Conservation (phyloP, 2,888 invertebrate species). For the Margaritifera margaritifera region DNA sequence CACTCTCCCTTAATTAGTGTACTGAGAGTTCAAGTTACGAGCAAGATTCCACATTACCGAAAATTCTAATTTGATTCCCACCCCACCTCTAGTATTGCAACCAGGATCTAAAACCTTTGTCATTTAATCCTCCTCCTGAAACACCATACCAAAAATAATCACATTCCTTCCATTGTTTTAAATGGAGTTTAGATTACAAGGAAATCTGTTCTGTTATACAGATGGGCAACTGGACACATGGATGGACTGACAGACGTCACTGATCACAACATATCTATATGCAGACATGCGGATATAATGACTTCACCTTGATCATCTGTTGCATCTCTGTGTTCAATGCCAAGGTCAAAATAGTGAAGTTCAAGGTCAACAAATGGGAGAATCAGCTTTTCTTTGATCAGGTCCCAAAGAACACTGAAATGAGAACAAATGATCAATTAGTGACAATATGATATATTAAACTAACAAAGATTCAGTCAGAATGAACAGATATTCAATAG, state of each 20-base stretch:
- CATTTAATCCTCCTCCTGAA: no score
- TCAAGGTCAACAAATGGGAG: slow-evolving; percentile 96
- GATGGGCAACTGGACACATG: slow-evolving; percentile 13
- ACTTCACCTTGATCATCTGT: slow-evolving; percentile 86
- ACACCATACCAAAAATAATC: no score
- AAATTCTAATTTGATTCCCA: no score
- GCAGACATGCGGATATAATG: not conserved
- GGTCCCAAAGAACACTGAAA: slow-evolving; percentile 94
- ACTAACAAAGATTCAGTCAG: not conserved
- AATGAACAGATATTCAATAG: no score
- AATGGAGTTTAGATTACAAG: no score
- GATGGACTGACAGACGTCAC: not conserved
- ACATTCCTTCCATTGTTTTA: no score
- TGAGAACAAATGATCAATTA: slow-evolving; percentile 1
- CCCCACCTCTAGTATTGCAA: no score
- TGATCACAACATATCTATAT: not conserved
- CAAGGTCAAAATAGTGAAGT: slow-evolving; percentile 83
- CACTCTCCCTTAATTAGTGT: no score
- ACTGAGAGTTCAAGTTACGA: no score
- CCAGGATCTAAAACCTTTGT: no score
- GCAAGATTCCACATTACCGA: no score
- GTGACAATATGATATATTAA: no score
- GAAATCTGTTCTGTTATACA: slow-evolving; percentile 17
- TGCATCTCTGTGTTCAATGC: slow-evolving; percentile 94
- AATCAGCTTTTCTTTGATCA: slow-evolving; percentile 97